Conservation (phyloP, 2,888 invertebrate species). For the Standfussiana lucernea region DNA sequence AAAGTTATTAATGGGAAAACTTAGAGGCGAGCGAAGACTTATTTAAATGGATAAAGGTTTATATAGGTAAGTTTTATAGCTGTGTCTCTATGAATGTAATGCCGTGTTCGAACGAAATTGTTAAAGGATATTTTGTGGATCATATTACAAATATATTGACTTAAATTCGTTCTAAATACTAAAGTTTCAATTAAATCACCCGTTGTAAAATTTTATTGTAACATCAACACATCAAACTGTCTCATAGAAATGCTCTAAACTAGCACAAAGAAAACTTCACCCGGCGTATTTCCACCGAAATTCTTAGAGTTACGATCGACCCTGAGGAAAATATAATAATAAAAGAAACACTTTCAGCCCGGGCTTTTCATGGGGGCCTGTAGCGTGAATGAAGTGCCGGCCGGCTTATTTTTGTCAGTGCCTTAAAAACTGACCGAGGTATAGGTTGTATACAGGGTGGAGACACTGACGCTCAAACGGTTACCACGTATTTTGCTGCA, state of each 20-base stretch:
- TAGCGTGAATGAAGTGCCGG: conserved; percentile 3
- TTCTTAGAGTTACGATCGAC: conserved; percentile 33
- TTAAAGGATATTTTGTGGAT: neutral
- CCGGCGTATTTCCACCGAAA: conserved; percentile 21
- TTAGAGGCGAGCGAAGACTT: conserved; percentile 27
- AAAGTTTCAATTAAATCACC: neutral
- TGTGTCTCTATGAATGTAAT: conserved; percentile 9
- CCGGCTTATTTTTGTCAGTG: neutral
- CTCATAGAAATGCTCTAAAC: neutral
- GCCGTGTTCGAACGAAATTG: neutral
- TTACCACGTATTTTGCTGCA: too few species aligned
- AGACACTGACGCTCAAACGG: too few species aligned
- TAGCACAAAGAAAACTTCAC: conserved; percentile 29
- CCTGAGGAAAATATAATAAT: conserved; percentile 19
- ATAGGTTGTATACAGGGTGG: neutral
- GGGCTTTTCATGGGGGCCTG: neutral
- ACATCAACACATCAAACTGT: neutral
- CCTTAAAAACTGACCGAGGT: neutral
- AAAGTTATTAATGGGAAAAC: conserved; percentile 54
- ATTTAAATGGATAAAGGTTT: conserved; percentile 41
- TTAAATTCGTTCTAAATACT: neutral
- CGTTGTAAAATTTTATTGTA: neutral
- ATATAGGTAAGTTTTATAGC: conserved; percentile 42
- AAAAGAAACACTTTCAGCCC: conserved; percentile 12
- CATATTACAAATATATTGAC: neutral